These are phyloP conservation scores for Saxicola maurus DNA, from an alignment of 2,797 vertebrate species.

Conservation along the genomic window DNA sequence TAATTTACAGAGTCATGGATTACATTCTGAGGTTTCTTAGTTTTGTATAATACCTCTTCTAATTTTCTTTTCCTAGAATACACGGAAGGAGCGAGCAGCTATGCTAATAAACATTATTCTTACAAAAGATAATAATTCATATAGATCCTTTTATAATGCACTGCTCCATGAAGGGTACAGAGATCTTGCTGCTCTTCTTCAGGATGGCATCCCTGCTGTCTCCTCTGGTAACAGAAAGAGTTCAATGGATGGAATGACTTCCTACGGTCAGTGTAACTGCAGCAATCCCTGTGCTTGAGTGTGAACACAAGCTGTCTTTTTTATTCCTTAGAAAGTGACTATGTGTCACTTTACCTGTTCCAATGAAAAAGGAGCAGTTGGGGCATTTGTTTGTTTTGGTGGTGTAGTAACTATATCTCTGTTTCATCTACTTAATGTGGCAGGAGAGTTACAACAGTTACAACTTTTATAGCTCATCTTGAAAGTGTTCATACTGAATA, in stretches of 20 bases:
- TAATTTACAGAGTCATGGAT: neutral
- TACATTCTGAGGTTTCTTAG: neutral
- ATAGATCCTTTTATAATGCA: constrained; percentile 94
- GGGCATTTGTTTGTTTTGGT: neutral
- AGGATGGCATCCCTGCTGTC: constrained; percentile 72
- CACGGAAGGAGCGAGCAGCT: constrained; percentile 80
- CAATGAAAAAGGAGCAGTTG: neutral
- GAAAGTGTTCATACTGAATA: neutral
- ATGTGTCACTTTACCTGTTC: neutral
- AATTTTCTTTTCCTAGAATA: constrained; percentile 71
- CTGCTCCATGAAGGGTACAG: constrained; percentile 85
- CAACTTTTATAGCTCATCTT: neutral
- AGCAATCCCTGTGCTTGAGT: neutral
- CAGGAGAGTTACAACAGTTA: neutral
- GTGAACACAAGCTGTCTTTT: neutral
- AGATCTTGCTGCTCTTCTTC: constrained; percentile 86
- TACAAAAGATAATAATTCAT: constrained; percentile 84
- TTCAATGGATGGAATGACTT: constrained; percentile 71
- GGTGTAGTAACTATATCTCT: neutral
- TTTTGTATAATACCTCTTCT: neutral
- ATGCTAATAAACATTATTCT: constrained; percentile 85
- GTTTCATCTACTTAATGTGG: neutral
- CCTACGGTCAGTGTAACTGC: constrained; percentile 76
- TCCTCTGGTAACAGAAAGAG: constrained; percentile 70
- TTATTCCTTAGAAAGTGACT: neutral